These are phyloP conservation scores for Brachyptera putata DNA, from an alignment of 2,888 invertebrate genomes.

Conservation along the genomic window DNA sequence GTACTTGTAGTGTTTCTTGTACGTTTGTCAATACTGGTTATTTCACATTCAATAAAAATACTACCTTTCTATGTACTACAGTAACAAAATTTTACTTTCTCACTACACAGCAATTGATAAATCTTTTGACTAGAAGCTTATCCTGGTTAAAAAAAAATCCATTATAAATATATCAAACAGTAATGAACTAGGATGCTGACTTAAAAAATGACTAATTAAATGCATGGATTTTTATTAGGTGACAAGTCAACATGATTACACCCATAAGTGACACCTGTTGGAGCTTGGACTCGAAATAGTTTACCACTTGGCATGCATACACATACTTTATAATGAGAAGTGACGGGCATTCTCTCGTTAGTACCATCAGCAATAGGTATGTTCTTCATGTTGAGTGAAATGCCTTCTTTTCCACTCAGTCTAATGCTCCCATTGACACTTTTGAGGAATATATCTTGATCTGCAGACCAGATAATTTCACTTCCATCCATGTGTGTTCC, in stretches of 20 bases:
- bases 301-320: constrained; percentile 88
- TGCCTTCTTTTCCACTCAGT: constrained; percentile 64
- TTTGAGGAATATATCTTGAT: constrained; percentile 72
- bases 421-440: constrained; percentile 71
- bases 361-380: constrained; percentile 60
- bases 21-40: too few relatives aligned
- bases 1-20: too few relatives aligned
- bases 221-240: constrained; percentile 61
- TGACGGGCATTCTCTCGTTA: constrained; percentile 45
- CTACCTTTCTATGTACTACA: too few relatives aligned
- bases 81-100: too few relatives aligned
- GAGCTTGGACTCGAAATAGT: constrained; percentile 71
- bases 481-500: constrained; percentile 70
- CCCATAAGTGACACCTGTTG: constrained; percentile 49
- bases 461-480: constrained; percentile 68
- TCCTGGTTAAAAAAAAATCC: too few relatives aligned
- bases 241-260: constrained; percentile 61
- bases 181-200: too few relatives aligned
- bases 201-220: too few relatives aligned
- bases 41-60: too few relatives aligned
- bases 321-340: constrained; percentile 77
- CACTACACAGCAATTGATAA: too few relatives aligned
- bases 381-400: constrained; percentile 65
- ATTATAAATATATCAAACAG: too few relatives aligned
- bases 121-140: too few relatives aligned